Percentiles rank a stretch among this genome's conserved stretches.
phyloP scores from a whole-genome alignment of 1,140 invertebrate genomes.

The Archivesica marissinica region DNA sequence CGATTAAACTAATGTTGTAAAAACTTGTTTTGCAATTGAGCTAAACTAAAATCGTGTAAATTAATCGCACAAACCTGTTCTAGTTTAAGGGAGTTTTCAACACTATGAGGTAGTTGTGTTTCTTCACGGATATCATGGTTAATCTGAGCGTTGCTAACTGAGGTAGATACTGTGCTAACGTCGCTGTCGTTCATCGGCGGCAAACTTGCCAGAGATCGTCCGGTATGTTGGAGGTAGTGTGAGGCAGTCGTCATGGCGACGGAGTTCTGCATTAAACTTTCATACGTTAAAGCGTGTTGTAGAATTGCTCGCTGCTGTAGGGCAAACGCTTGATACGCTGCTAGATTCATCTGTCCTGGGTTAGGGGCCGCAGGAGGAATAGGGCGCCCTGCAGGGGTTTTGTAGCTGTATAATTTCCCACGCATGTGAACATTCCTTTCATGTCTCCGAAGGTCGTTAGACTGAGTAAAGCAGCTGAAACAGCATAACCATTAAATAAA shows the following conservation, averaged over 20 bases:
- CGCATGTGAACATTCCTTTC: constrained; percentile 82
- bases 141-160: constrained; percentile 24
- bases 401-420: constrained; percentile 77
- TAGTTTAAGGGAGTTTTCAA: constrained; percentile 67
- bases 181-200: constrained; percentile 4
- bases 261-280: constrained; percentile 76
- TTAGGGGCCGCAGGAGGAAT: constrained; percentile 39
- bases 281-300: constrained; percentile 79
- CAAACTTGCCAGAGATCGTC: constrained; percentile 53
- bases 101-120: constrained; percentile 14
- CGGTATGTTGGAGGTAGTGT: constrained; percentile 37
- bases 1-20: too few relatives aligned
- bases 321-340: constrained; percentile 80
- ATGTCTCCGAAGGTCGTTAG: constrained; percentile 80
- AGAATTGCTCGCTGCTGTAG: constrained; percentile 79
- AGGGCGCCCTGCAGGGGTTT: constrained; percentile 61
- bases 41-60: too few relatives aligned
- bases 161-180: constrained; percentile 26
- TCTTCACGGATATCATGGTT: constrained; percentile 31
- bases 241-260: constrained; percentile 60
- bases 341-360: constrained; percentile 76
- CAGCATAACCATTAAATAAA: too few relatives aligned
- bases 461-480: constrained; percentile 81
- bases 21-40: too few relatives aligned
- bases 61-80: constrained; percentile 67